These are phyloP conservation scores for Symphodus melops DNA, from an alignment of 2,113 vertebrate species.

Conservation along the genomic window DNA sequence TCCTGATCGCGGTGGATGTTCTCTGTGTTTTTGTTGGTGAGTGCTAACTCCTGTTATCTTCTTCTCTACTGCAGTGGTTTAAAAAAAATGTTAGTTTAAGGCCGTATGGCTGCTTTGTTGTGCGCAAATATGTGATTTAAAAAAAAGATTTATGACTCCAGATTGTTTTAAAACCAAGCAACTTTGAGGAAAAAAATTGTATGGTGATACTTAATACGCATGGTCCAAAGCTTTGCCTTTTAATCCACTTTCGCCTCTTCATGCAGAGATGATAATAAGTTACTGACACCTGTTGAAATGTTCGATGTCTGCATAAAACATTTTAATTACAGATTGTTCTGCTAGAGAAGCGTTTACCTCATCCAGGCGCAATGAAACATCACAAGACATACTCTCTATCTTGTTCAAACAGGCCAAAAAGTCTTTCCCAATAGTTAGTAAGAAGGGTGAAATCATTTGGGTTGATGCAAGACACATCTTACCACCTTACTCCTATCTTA, in stretches of 20 bases:
- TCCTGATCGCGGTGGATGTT: slow-evolving; percentile 88
- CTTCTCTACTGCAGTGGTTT: slow-evolving; percentile 45
- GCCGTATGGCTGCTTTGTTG: background rate
- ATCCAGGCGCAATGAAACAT: background rate
- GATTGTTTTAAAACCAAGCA: no score
- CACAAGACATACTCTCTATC: slow-evolving; percentile 19
- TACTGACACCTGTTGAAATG: background rate
- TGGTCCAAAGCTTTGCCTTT: slow-evolving; percentile 6
- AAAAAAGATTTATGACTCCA: background rate
- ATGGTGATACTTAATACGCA: background rate
- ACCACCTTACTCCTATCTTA: background rate
- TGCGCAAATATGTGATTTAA: background rate
- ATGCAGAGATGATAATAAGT: background rate
- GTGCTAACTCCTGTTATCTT: slow-evolving; percentile 42
- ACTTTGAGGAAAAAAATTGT: background rate
- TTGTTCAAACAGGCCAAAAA: slow-evolving; percentile 59
- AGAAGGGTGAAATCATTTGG: slow-evolving; percentile 18
- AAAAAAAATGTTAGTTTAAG: slow-evolving; percentile 2
- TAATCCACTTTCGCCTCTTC: slow-evolving; percentile 11
- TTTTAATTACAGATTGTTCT: background rate
- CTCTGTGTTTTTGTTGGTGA: slow-evolving; percentile 89
- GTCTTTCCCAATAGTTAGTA: slow-evolving; percentile 32
- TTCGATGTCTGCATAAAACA: no score
- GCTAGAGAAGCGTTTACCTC: no score
- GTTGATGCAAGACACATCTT: background rate